Conservation (phyloP, 2,888 invertebrate species). For the Rhorus exstirpatorius region DNA sequence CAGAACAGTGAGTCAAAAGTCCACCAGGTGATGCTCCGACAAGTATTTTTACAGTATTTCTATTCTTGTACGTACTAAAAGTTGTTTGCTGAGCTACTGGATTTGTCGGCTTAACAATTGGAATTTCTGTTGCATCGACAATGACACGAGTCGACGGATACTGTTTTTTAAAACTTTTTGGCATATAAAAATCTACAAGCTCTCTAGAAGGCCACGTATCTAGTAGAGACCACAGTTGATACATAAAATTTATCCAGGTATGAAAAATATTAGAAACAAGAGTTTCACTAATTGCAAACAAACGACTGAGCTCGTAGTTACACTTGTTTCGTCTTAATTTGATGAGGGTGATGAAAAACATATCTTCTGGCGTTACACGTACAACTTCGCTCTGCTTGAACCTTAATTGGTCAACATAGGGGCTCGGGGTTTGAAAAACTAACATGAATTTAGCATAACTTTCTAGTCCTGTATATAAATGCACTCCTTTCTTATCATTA, state of each 20-base stretch:
- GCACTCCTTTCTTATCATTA: conserved; percentile 4
- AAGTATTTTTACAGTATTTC: conserved; percentile 70
- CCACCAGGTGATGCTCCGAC: conserved; percentile 71
- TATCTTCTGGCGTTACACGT: conserved; percentile 11
- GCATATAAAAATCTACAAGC: conserved; percentile 69
- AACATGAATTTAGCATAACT: conserved; percentile 60
- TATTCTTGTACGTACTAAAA: conserved; percentile 74
- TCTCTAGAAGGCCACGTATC: conserved; percentile 69
- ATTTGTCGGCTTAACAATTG: conserved; percentile 61
- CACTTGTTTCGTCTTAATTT: conserved; percentile 65
- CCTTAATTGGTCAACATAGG: conserved; percentile 38
- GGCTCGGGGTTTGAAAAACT: conserved; percentile 51
- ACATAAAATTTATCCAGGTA: conserved; percentile 69
- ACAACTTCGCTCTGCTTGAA: conserved; percentile 46
- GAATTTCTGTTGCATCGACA: conserved; percentile 71
- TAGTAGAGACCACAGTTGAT: conserved; percentile 61
- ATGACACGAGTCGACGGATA: conserved; percentile 70
- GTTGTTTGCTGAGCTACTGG: conserved; percentile 69
- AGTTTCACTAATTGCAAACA: conserved; percentile 61
- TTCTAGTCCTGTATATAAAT: conserved; percentile 62
- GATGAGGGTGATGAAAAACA: conserved; percentile 64
- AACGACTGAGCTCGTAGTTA: conserved; percentile 58
- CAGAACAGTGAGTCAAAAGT: conserved; percentile 65
- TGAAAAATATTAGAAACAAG: conserved; percentile 68
- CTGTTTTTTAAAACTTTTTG: conserved; percentile 64